Evolutionary conservation across 2,797 vertebrate species (phyloP).

Genomic region (Euphonia xanthogaster): DNA sequence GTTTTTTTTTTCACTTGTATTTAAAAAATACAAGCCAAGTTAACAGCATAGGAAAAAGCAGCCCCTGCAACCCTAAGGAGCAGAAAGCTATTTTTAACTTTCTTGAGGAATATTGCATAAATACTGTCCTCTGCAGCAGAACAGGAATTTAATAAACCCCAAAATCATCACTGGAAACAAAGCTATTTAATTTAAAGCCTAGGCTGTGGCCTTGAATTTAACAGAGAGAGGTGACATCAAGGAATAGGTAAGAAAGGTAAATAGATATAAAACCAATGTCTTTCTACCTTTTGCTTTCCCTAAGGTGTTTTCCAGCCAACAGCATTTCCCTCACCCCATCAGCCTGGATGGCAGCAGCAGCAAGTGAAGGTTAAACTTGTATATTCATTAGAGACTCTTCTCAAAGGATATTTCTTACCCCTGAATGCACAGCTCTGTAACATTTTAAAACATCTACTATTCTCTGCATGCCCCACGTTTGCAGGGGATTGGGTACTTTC

Average conservation of each 20-base stretch:
- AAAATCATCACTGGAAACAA: slow-evolving; percentile 33
- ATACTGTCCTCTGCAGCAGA: slow-evolving; percentile 6
- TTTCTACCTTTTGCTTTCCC: neutral
- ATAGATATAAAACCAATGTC: neutral
- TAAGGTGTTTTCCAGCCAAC: neutral
- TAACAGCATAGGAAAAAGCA: neutral
- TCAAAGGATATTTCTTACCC: neutral
- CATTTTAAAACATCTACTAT: neutral
- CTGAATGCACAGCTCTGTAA: neutral
- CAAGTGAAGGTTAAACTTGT: neutral
- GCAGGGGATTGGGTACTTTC: neutral
- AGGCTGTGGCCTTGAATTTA: neutral
- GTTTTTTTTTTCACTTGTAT: neutral
- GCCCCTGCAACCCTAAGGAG: neutral
- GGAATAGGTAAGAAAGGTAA: neutral
- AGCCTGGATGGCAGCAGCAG: neutral
- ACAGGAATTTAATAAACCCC: slow-evolving; percentile 16
- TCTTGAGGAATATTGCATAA: slow-evolving; percentile 18
- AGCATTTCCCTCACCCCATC: neutral
- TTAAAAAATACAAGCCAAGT: slow-evolving; percentile 2
- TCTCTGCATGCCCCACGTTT: neutral
- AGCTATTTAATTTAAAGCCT: slow-evolving; percentile 31
- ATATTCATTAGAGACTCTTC: neutral
- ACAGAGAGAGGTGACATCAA: neutral
- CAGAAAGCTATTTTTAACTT: slow-evolving; percentile 31